Base-by-base conservation (phyloP, 2,888 invertebrate genomes). In the Cataglyphis cursor region DNA sequence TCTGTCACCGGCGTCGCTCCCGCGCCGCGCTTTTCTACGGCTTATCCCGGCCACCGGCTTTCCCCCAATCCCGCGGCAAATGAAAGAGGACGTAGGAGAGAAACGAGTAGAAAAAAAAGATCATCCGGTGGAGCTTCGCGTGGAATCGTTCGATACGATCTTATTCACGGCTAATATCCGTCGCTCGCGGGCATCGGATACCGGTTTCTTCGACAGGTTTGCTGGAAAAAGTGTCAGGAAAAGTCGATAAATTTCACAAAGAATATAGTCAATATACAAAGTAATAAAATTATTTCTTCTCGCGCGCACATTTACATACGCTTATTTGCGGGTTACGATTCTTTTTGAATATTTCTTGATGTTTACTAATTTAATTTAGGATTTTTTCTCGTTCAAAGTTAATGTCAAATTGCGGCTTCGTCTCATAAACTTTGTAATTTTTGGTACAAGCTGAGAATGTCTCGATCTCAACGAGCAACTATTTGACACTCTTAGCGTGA, bases 1-100 rank as follows among this genome's bases (percentile, higher is more conserved):
- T 90, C 90, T 90, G 91, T 90, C 90, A 90, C 86, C 86, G 87
- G 89, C 90, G 85, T 88, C 89, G 75, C 84, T 87, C 83, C 85
- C 75, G 82, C 72, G 81, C 85, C 86, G 81, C 85, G 88, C 87
- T 90, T 90, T 91, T 84, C 90, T 88, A 88, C 89, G 89, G 90
- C 90, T 90, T 90, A 90, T 90, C 90, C 90, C 78, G 62, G 44
- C 68, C 78, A 85, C 83, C 82, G 81, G 81, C 80, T 84, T 83
- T 73, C 68, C 86, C 84, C 87, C 88, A 88, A 88, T 90, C 83
- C 86, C 44, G 66, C 48, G 82, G 72, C 83, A 82, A 88, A 87
- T 74, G 85, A 85, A 87, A 64, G 51, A n/a, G 65, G 41, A 73
- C 54, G 21, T 21, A 59, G 82, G 12, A 31, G 8, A 44, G 38